Conservation (phyloP, 2,888 invertebrate genomes). For the Pollenia griseotomentosa region DNA sequence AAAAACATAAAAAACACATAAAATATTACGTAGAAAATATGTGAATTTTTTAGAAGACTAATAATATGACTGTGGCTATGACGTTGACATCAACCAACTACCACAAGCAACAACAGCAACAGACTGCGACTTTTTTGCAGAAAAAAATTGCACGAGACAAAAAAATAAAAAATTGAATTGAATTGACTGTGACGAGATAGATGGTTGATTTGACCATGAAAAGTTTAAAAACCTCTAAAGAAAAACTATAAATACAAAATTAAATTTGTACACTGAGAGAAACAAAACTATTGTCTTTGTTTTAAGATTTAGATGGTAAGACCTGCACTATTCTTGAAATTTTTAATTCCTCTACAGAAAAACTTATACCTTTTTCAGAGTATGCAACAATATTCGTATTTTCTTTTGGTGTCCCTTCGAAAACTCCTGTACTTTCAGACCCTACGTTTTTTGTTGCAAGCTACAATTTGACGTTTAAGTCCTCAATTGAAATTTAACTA, state of each 20-base stretch:
- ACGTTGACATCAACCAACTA: constrained; percentile 65
- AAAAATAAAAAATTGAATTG: constrained; percentile 52
- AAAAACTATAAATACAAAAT: constrained; percentile 70
- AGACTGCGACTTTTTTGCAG: constrained; percentile 55
- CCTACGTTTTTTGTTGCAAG: no score
- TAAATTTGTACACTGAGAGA: constrained; percentile 38
- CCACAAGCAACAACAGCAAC: constrained; percentile 18
- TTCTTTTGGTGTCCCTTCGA: no score
- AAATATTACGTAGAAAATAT: constrained; percentile 61
- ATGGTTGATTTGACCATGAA: constrained; percentile 75
- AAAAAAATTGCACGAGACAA: constrained; percentile 50
- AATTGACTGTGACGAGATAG: constrained; percentile 71
- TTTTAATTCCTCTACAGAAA: no score
- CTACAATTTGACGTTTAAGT: no score
- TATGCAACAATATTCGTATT: no score
- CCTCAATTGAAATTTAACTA: no score
- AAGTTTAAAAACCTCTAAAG: constrained; percentile 75
- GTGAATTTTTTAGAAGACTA: constrained; percentile 48
- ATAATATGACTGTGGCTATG: constrained; percentile 62
- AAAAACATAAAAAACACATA: constrained; percentile 29
- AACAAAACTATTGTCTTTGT: not conserved
- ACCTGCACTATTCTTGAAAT: no score
- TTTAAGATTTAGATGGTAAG: no score
- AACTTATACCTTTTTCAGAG: no score
- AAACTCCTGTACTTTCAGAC: no score